These are phyloP conservation scores for Euglossa dilemma DNA, from an alignment of 1,140 invertebrate species.

Conservation along the genomic window DNA sequence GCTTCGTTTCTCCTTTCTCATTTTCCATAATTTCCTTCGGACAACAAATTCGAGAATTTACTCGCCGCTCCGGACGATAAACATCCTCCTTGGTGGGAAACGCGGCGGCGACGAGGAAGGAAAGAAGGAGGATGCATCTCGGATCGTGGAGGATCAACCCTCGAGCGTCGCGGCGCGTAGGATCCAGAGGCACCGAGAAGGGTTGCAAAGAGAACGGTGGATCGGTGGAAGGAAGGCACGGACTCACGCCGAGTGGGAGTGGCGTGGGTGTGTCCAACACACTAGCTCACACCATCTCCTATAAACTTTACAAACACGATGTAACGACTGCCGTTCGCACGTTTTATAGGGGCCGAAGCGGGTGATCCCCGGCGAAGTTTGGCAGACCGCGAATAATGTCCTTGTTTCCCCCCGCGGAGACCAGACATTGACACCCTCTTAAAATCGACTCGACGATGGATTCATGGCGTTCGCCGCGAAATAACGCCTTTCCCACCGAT, in stretches of 20 bases:
- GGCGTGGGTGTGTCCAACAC: slow-evolving; percentile 79
- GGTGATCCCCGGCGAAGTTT: slow-evolving; percentile 14
- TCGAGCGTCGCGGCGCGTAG: not conserved
- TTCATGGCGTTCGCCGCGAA: not conserved
- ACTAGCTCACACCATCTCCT: slow-evolving; percentile 58
- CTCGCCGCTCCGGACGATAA: too few species aligned
- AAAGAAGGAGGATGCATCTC: not conserved
- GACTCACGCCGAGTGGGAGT: slow-evolving; percentile 73
- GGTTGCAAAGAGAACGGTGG: slow-evolving; percentile 25
- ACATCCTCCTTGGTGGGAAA: too few species aligned
- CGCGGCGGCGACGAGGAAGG: too few species aligned
- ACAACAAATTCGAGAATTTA: not conserved
- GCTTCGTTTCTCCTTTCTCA: too few species aligned
- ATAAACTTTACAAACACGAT: slow-evolving; percentile 59
- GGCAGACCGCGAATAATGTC: slow-evolving; percentile 48
- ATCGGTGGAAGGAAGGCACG: slow-evolving; percentile 55
- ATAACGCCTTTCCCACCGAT: not conserved
- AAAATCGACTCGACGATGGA: slow-evolving; percentile 12
- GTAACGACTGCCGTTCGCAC: slow-evolving; percentile 59
- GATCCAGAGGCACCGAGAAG: slow-evolving; percentile 7
- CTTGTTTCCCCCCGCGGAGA: slow-evolving; percentile 5
- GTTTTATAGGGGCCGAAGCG: slow-evolving; percentile 38
- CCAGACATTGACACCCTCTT: slow-evolving; percentile 22
- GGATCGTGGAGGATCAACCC: not conserved
- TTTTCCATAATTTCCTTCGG: not conserved